These are phyloP conservation scores for Stigmatopora nigra DNA, from an alignment of 2,113 vertebrate species.

Conservation along the genomic window DNA sequence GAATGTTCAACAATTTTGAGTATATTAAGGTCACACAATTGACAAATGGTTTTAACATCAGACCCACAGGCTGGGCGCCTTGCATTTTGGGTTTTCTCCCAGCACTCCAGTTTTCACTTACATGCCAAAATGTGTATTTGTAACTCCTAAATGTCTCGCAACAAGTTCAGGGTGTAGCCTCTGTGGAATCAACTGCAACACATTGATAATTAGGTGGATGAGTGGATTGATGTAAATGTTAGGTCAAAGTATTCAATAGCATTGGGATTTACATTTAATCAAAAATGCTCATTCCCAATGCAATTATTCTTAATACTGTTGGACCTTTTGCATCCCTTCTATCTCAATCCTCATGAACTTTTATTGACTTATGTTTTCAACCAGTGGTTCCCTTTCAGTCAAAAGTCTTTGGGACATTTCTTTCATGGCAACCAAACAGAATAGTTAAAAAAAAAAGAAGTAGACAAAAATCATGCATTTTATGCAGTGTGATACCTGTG, in stretches of 20 bases:
- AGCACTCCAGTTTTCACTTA: too few relatives aligned
- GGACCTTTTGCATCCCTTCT: not conserved
- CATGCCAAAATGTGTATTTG: too few relatives aligned
- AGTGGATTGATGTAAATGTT: not conserved
- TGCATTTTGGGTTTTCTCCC: too few relatives aligned
- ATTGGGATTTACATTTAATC: not conserved
- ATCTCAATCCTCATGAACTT: slow-evolving; percentile 1
- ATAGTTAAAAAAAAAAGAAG: slow-evolving; percentile 21
- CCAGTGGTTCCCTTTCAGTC: not conserved
- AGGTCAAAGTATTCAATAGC: not conserved
- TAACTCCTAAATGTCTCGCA: too few relatives aligned
- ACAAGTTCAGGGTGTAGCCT: too few relatives aligned
- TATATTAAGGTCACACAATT: not conserved
- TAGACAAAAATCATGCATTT: not conserved
- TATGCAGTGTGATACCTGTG: not conserved
- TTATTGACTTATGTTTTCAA: slow-evolving; percentile 5
- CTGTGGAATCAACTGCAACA: too few relatives aligned
- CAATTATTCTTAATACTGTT: not conserved
- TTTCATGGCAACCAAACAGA: slow-evolving; percentile 16
- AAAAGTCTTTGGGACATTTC: slow-evolving; percentile 10
- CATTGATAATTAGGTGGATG: too few relatives aligned
- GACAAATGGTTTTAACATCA: too few relatives aligned
- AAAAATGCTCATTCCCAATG: not conserved
- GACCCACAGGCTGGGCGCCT: too few relatives aligned
- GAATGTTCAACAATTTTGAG: not conserved